Evolutionary conservation across 2,797 vertebrate species (phyloP).

Genomic region (Cetoscarus ocellatus): DNA sequence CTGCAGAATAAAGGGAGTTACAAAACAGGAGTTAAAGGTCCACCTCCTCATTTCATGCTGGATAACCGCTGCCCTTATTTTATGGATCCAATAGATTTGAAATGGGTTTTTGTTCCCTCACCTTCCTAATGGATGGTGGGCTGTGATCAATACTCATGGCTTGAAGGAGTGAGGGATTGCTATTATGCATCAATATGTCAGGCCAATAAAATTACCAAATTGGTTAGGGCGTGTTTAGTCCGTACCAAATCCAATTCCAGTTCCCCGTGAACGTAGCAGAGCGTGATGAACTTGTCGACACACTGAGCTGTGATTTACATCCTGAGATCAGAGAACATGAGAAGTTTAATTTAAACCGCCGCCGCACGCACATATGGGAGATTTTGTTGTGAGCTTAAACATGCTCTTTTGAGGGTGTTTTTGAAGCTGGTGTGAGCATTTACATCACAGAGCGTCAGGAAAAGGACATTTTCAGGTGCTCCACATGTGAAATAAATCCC

Average conservation of each 20-base stretch:
- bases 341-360: not conserved
- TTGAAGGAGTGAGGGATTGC: constrained; percentile 53
- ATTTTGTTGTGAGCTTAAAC: constrained; percentile 1
- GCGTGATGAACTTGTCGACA: constrained; percentile 32
- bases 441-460: not conserved
- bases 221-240: constrained; percentile 28
- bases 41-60: constrained; percentile 48
- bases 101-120: constrained; percentile 48
- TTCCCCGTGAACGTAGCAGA: constrained; percentile 11
- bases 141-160: constrained; percentile 43
- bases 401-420: not conserved
- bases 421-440: not conserved
- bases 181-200: constrained; percentile 56
- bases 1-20: constrained; percentile 14
- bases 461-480: not conserved
- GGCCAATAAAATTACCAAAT: constrained; percentile 54
- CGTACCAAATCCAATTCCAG: constrained; percentile 25
- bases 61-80: constrained; percentile 47
- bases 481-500: constrained; percentile 5
- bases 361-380: not conserved
- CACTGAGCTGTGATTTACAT: constrained; percentile 13
- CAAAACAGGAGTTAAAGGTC: constrained; percentile 32
- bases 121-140: constrained; percentile 43
- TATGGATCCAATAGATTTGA: constrained; percentile 51
- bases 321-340: not conserved